Evolutionary conservation across 2,113 vertebrate species (phyloP), one percentile per base, ranked within the genome.

Genomic region (Cyanoramphus novaezelandiae): DNA sequence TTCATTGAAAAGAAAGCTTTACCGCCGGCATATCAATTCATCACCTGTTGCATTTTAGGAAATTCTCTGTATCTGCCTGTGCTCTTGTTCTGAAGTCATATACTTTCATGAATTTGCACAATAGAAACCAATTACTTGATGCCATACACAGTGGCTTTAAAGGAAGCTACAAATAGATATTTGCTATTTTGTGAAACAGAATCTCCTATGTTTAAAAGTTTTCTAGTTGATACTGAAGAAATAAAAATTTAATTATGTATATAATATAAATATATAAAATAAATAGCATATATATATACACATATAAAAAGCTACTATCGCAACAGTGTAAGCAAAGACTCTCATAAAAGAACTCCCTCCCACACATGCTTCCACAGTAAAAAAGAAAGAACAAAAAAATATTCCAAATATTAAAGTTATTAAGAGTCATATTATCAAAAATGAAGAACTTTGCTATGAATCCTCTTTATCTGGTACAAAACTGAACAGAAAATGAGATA

Each of bases 371-470:
- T 46, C 80, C 47, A 87, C 41, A 87, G 31, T 39, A 92, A 91
- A 96, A 62, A 19, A 80, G 64, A 85, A 89, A 52, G 50, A 95
- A 95, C 20, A 96, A 83, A 20, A 90, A 90, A 92, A 67, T 57
- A 7, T 44, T 49, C 55, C 93, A 82, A 94, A 82, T 53, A 52
- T 3, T 77, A 27, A 41, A 71, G 14, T 46, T 70, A 89, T 31
- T 64, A 25, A 74, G 91, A 93, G 39, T 47, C 28, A 79, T 77
- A 53, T 67, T 44, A 70, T 25, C 10, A 85, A 91, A 91, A 95
- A 78, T 1, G 4, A 71, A 74, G 9, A 90, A 10, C 28, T 21
- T n/a, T 10, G 23, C 74, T 75, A 43, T 77, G 52, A 49, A 37
- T 74, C 50, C 60, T 11, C 6, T 62, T 88, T 74, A 70, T 44